These are phyloP conservation scores for Petrolisthes manimaculis DNA, from an alignment of 2,888 invertebrate genomes.

Conservation along the genomic window DNA sequence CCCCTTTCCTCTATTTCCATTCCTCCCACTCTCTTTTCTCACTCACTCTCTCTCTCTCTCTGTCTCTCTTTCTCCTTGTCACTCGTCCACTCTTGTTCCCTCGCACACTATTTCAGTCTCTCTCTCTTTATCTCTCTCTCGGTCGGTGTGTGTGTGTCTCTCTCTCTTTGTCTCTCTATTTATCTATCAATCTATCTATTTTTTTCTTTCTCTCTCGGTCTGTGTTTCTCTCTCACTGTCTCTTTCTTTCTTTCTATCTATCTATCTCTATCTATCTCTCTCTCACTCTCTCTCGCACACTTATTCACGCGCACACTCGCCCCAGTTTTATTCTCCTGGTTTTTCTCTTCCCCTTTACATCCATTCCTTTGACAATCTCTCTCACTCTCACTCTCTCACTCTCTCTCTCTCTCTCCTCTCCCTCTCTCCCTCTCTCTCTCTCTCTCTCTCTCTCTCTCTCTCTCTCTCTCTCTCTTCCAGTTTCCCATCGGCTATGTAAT, in stretches of 20 bases:
- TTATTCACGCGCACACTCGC: constrained; percentile 14
- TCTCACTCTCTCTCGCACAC: neutral
- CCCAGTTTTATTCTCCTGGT: neutral
- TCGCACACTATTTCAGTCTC: neutral
- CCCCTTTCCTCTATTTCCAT: neutral
- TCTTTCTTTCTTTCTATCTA: neutral
- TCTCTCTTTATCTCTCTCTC: neutral
- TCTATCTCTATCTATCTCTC: neutral
- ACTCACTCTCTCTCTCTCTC: neutral
- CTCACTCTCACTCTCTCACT: neutral
- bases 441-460: neutral
- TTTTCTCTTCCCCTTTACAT: too few species aligned
- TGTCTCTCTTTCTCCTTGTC: neutral
- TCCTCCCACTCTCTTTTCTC: neutral
- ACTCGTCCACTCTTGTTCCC: neutral
- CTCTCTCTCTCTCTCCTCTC: too few species aligned
- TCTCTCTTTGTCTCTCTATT: neutral
- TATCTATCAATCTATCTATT: neutral
- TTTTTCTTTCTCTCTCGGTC: neutral
- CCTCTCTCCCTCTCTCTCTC: neutral
- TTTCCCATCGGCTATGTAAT: neutral
- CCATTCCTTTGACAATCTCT: neutral
- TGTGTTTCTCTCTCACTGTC: neutral
- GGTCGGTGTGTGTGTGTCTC: neutral
- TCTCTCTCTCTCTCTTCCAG: neutral